Percentiles rank a stretch among this genome's conserved stretches.
Evolutionary conservation across 2,113 vertebrate species (phyloP).

Genomic region (Vidua macroura): DNA sequence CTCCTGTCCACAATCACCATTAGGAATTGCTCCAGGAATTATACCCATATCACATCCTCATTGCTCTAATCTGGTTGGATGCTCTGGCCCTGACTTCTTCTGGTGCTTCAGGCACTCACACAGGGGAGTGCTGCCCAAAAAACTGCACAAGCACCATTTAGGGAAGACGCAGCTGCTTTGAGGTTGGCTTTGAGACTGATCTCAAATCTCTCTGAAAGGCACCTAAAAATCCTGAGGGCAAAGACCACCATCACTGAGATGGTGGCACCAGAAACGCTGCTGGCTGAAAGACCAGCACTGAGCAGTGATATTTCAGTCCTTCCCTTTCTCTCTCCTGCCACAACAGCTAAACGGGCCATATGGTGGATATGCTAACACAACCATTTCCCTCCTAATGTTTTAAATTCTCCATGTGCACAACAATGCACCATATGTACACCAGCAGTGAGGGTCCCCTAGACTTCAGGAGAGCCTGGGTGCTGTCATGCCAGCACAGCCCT

Average conservation of each 20-base stretch:
- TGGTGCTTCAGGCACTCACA: neutral
- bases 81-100: neutral
- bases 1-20: neutral
- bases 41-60: fast-evolving
- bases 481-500: neutral
- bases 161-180: neutral
- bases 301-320: neutral
- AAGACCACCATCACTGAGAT: neutral
- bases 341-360: neutral
- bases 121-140: neutral
- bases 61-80: neutral
- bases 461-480: neutral
- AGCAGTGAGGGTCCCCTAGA: neutral
- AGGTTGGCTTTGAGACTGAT: neutral
- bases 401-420: neutral
- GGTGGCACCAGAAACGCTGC: neutral
- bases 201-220: neutral
- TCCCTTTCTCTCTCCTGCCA: neutral
- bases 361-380: neutral
- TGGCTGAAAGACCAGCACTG: neutral
- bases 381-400: neutral
- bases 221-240: neutral
- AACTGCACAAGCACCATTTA: fast-evolving
- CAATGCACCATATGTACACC: neutral
- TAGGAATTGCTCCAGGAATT: neutral